Conservation (phyloP, 1,140 invertebrate species). For the Calephelis virginiensis region DNA sequence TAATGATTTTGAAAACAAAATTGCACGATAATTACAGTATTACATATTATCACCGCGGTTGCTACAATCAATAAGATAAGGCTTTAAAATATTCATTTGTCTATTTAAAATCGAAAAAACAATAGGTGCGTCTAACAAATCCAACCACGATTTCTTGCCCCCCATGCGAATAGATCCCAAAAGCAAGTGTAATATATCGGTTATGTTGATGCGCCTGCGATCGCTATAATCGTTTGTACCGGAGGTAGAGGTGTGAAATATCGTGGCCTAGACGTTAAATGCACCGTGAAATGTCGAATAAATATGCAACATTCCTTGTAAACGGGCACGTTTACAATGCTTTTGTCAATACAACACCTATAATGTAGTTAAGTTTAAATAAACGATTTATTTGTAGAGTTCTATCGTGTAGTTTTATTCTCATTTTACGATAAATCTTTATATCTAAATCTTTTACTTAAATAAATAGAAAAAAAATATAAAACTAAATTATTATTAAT, state of each 20-base stretch:
- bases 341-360: slow-evolving; percentile 20
- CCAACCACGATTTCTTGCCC: no score
- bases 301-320: slow-evolving; percentile 45
- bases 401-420: not conserved
- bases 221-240: slow-evolving; percentile 31
- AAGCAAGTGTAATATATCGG: slow-evolving; percentile 13
- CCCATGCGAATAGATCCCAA: not conserved
- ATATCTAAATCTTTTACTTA: no score
- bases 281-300: slow-evolving; percentile 49
- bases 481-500: no score
- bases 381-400: slow-evolving; percentile 8
- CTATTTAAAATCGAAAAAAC: no score
- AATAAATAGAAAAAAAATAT: no score
- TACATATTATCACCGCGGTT: no score
- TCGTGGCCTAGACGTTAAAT: slow-evolving; percentile 41
- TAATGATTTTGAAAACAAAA: no score
- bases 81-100: no score
- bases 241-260: slow-evolving; percentile 46
- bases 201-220: slow-evolving; percentile 23
- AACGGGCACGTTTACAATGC: slow-evolving; percentile 27
- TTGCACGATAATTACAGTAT: no score
- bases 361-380: slow-evolving; percentile 7
- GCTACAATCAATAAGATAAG: no score
- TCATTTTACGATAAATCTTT: no score
- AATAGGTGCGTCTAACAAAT: no score